Conservation (phyloP, 2,113 vertebrate species). For the Fulmarus glacialis region DNA sequence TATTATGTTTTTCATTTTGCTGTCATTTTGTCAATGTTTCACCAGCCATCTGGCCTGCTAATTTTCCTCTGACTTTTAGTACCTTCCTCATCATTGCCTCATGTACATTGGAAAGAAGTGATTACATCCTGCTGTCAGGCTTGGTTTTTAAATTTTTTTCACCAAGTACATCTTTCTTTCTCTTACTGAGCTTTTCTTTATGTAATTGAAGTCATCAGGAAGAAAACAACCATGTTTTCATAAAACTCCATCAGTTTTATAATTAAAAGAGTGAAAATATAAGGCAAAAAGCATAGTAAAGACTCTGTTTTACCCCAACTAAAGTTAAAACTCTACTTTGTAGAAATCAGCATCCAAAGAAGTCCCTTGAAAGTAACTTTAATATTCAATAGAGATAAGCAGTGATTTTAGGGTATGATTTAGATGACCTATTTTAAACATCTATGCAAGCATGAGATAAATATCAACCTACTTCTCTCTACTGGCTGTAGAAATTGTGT, state of each 20-base stretch:
- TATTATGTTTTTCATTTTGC: constrained; percentile 34
- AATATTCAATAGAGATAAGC: background rate
- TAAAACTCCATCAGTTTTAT: background rate
- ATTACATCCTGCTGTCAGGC: constrained; percentile 38
- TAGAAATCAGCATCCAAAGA: background rate
- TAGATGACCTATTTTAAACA: background rate
- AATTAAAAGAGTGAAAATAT: background rate
- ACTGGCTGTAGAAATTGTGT: background rate
- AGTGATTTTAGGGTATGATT: background rate
- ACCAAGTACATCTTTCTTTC: background rate
- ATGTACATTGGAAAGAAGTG: constrained; percentile 27
- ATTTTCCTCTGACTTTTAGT: constrained; percentile 44
- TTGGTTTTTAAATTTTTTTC: background rate
- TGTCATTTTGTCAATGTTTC: constrained; percentile 51
- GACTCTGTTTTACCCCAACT: background rate
- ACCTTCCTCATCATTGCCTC: constrained; percentile 43
- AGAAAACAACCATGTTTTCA: background rate
- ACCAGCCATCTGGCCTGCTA: constrained; percentile 49
- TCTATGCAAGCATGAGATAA: background rate
- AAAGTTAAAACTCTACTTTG: background rate
- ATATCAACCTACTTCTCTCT: background rate
- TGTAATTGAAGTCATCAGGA: background rate
- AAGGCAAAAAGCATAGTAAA: background rate
- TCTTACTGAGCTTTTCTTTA: background rate
- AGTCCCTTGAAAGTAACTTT: background rate